Conservation (phyloP, 1,140 invertebrate species). For the Amyelois transitella region DNA sequence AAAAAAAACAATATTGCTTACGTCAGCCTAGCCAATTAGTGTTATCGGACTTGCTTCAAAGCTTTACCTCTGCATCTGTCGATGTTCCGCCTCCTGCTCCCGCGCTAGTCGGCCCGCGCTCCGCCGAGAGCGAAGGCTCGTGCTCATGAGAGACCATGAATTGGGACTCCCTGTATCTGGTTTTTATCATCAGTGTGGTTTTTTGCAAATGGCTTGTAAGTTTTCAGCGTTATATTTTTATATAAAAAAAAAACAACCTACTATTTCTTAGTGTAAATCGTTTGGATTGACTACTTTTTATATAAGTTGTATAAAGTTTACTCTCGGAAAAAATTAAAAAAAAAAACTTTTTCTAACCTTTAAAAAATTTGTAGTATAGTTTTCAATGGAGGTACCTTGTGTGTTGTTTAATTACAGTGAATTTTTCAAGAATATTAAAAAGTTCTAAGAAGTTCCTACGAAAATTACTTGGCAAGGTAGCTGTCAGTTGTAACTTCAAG, state of each 20-base stretch:
- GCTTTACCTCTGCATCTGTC: background rate
- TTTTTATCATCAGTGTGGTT: slow-evolving; percentile 23
- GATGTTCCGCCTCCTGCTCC: background rate
- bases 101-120: background rate
- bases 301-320: background rate
- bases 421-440: background rate
- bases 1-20: too few species aligned
- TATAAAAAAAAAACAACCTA: background rate
- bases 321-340: too few species aligned
- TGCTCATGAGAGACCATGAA: slow-evolving; percentile 26
- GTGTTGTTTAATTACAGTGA: too few species aligned
- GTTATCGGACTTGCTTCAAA: background rate
- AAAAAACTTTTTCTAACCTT: too few species aligned
- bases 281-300: background rate
- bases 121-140: too few species aligned
- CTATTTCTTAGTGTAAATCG: background rate
- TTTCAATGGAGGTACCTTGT: too few species aligned
- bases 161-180: slow-evolving; percentile 35
- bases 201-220: slow-evolving; percentile 43
- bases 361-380: too few species aligned
- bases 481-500: background rate
- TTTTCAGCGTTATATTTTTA: background rate
- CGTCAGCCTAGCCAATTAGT: too few species aligned
- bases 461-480: background rate
- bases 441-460: background rate